Percentiles rank a stretch among this genome's conserved stretches.
Conservation (phyloP, 2,113 vertebrate species). For the Oreochromis spilurus region DNA sequence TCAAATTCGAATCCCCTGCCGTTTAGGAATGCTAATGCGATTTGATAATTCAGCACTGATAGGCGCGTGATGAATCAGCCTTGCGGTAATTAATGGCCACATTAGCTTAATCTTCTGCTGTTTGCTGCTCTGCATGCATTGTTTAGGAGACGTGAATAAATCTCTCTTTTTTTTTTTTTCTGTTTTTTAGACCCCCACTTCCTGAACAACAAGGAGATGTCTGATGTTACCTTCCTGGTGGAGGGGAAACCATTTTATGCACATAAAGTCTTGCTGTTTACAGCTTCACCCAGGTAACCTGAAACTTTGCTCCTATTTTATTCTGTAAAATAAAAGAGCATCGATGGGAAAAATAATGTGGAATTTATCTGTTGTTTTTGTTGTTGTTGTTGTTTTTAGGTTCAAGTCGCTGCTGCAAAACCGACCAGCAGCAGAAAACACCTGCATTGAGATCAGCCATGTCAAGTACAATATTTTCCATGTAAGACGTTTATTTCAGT, state of each 20-base stretch:
- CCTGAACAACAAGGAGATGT: conserved; percentile 80
- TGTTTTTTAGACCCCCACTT: conserved; percentile 69
- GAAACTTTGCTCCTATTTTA: no score
- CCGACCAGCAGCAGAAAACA: conserved; percentile 89
- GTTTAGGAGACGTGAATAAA: neutral
- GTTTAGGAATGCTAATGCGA: neutral
- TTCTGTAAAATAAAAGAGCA: neutral
- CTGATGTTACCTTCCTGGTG: conserved; percentile 78
- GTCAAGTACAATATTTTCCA: conserved; percentile 75
- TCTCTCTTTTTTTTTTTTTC: neutral
- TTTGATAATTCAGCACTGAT: neutral
- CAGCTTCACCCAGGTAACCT: conserved; percentile 72
- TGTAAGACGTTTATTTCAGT: conserved; percentile 5
- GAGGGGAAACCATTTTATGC: conserved; percentile 80
- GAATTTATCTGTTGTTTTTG: neutral
- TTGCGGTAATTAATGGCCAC: neutral
- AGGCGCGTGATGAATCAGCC: neutral
- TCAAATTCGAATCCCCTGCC: neutral
- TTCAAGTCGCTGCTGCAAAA: conserved; percentile 96
- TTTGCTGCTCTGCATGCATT: neutral
- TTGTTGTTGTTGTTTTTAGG: conserved; percentile 53
- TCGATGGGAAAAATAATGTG: neutral
- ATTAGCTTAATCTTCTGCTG: neutral
- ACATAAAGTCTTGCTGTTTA: conserved; percentile 76
- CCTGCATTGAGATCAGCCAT: conserved; percentile 90